phyloP scores from a whole-genome alignment of 2,888 invertebrate genomes.

The Drosophila silvestris region DNA sequence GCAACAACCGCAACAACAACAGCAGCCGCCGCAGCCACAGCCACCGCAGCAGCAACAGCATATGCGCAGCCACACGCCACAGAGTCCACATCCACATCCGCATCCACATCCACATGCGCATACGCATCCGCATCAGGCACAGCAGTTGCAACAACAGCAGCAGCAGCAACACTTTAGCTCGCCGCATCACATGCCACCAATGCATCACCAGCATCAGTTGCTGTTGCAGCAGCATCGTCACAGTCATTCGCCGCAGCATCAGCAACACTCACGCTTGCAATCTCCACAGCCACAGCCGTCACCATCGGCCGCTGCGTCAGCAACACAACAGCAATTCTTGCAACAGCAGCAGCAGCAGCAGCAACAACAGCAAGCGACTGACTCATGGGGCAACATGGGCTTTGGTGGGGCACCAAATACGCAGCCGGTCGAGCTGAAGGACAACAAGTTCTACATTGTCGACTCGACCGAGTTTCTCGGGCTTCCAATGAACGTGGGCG shows the following conservation, averaged over 20 bases:
- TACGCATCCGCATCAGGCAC: slow-evolving; percentile 73
- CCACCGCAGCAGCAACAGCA: slow-evolving; percentile 72
- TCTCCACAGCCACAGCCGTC: slow-evolving; percentile 82
- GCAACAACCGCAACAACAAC: slow-evolving; percentile 76
- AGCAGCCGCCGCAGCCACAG: slow-evolving; percentile 71
- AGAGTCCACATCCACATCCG: slow-evolving; percentile 74
- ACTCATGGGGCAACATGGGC: slow-evolving; percentile 70
- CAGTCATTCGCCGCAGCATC: slow-evolving; percentile 82
- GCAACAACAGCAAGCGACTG: slow-evolving; percentile 57
- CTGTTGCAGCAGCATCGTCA: slow-evolving; percentile 78
- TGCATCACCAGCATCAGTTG: slow-evolving; percentile 78
- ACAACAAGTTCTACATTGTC: slow-evolving; percentile 84
- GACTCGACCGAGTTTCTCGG: slow-evolving; percentile 85
- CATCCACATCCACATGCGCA: slow-evolving; percentile 74
- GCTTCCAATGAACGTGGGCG: slow-evolving; percentile 84
- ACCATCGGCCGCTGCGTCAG: slow-evolving; percentile 45
- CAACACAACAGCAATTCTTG: slow-evolving; percentile 63
- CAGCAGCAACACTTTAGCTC: slow-evolving; percentile 76
- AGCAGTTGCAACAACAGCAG: slow-evolving; percentile 66
- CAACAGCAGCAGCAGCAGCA: slow-evolving; percentile 70
- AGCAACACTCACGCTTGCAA: slow-evolving; percentile 81
- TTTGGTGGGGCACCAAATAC: slow-evolving; percentile 67
- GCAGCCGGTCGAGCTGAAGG: slow-evolving; percentile 77
- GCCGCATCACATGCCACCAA: slow-evolving; percentile 81
- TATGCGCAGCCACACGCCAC: slow-evolving; percentile 74